Evolutionary conservation across 2,888 invertebrate genomes (phyloP), one percentile per base, ranked within the genome.

Genomic region (Yponomeuta malinellus): DNA sequence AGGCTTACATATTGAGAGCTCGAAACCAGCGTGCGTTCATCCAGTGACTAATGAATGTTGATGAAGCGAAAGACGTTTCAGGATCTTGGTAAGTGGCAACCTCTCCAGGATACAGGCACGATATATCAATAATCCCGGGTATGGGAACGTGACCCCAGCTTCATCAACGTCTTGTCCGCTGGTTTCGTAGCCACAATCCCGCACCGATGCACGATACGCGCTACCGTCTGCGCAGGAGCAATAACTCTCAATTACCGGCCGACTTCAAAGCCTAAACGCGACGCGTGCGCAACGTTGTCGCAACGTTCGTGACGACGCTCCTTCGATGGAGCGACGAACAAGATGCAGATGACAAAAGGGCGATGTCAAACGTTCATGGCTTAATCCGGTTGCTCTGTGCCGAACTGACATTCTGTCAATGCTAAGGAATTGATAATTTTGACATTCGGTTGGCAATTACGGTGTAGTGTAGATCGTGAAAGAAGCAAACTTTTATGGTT

Each of bases 201-300:
- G 4, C n/a, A 43, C 52, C 29, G 67, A 67, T 71, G 59, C 15
- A 67, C 37, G 69, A 68, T 66, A 29, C 48, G 69, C 67, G 72
- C 72, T 71, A 71, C 73, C 70, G 69, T 71, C 69, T 68, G 59
- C 48, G 63, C 37, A 63, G 33, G 63, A 29, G 65, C 71, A 63
- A 72, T 73, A 72, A 71, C 73, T 73, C 73, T 70, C 73, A 72
- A 73, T 73, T 71, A 73, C 68, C 72, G 71, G 70, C n/a, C 33
- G 29, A 70, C 70, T 63, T 70, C 70, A 63, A 70, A 70, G 70
- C 70, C 63, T 63, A 37, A 37, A 70, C 43, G 33, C 52, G 33
- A 33, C 29, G 69, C 69, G 69, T 31, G 48, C 33, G 31, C 12
- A 65, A 29, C 15, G 15, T 15, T 59, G 52, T 59, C 52, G 52